Conservation (phyloP, 2,113 vertebrate genomes). For the Plestiodon gilberti region DNA sequence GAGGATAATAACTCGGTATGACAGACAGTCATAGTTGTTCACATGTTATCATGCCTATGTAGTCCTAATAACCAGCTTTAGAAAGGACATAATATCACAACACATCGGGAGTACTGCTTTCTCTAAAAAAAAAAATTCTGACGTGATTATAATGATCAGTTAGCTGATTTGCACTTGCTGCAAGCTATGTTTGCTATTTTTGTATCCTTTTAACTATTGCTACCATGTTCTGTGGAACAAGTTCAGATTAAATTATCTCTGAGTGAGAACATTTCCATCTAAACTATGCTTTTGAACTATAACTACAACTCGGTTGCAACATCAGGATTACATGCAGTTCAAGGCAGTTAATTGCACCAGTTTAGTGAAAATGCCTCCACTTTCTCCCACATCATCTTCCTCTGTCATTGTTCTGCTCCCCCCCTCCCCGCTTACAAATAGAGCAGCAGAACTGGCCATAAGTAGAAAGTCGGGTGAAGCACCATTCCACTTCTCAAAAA, state of each 20-base stretch:
- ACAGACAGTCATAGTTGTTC: slow-evolving; percentile 52
- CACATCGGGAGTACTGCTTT: slow-evolving; percentile 9
- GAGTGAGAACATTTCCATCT: slow-evolving; percentile 21
- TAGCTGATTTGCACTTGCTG: slow-evolving; percentile 56
- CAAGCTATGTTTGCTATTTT: slow-evolving; percentile 58
- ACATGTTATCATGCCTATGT: slow-evolving; percentile 26
- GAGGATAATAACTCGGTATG: slow-evolving; percentile 39
- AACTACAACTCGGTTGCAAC: neutral
- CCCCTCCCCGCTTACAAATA: too few relatives aligned
- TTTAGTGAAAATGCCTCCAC: neutral
- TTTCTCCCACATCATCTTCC: neutral
- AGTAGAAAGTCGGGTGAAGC: too few relatives aligned
- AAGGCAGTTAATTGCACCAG: neutral
- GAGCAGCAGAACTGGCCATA: too few relatives aligned
- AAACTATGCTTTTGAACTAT: slow-evolving; percentile 14
- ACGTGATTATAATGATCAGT: slow-evolving; percentile 52
- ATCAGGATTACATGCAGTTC: slow-evolving; percentile 17
- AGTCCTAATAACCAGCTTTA: slow-evolving; percentile 25
- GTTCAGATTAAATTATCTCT: slow-evolving; percentile 34
- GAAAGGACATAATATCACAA: slow-evolving; percentile 48
- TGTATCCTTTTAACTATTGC: slow-evolving; percentile 20
- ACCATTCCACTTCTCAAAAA: too few relatives aligned
- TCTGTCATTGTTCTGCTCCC: neutral
- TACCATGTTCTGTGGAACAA: slow-evolving; percentile 28
- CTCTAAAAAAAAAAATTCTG: slow-evolving; percentile 44